Evolutionary conservation across 2,888 invertebrate genomes (phyloP), one percentile per base, ranked within the genome.

Genomic region (Macaria notata): DNA sequence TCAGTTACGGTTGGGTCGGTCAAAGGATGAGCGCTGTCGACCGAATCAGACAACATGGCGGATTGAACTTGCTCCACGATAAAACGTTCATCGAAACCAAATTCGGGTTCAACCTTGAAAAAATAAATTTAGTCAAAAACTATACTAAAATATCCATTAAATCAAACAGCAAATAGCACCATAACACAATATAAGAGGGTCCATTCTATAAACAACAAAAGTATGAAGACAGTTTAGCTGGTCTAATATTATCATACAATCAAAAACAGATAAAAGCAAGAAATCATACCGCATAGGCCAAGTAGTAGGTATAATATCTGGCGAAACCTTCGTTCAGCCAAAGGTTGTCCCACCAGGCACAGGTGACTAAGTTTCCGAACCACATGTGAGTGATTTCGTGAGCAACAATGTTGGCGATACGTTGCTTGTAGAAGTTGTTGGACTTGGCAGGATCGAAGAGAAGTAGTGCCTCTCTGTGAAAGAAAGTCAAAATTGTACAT

Each of bases 361-460:
- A 94, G 0, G 96, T 95, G 19, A 96, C 94, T 19, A 95, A 85
- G 74, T 96, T 95, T 4, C 96, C 96, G 68, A 96, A 95, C 96
- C 96, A 96, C 92, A 95, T 95, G 77, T 97, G 97, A 0, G 95
- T 94, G 51, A 96, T 80, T 79, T 97, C 97, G 72, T 97, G 97
- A 0, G 95, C 92, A 4, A 96, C 91, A 3, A 94, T 93, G 30
- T 94, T 92, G 0, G 94, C 94, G 2, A 95, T 92, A 49, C 92
- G 88, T 69, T 95, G 94, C 66, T 93, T 93, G 63, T 94, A 93
- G 64, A 87, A 90, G 39, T 93, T 88, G 31, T 94, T 91, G 0
- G 92, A 81, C 61, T 92, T 84, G 0, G 61, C 19, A 4, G 81
- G 75, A 44, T 93, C 89, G 64, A 84, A 92, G 1, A 95, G 77